Base-by-base conservation (phyloP, 2,888 invertebrate species). In the Cosmia trapezina region DNA sequence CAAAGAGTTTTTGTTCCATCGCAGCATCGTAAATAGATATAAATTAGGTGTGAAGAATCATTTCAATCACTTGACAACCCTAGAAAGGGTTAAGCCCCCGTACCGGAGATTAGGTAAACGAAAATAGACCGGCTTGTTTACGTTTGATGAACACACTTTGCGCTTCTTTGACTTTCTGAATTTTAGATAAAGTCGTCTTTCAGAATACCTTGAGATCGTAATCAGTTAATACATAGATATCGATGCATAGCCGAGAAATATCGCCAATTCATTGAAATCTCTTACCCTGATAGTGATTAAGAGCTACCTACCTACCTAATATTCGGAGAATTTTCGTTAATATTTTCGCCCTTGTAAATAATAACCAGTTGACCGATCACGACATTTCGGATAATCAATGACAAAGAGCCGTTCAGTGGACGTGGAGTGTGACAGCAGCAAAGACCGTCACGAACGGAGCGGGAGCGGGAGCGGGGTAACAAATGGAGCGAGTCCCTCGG, bases 91-190 rank as follows among this genome's bases (percentile, higher is more conserved):
- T 83, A 83, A 82, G 87, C 88, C 89, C 66, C 45, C 68, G 76
- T 88, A 90, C 88, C 89, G 85, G 88, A 92, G 92, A 92, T 92
- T 92, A 92, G 88, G 88, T 91, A 91, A 91, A 92, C 89, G 89
- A 92, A 92, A 93, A 93, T 90, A 91, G 89, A 91, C 86, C 77
- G 77, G 82, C 80, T 86, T 90, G 89, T 92, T 91, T 91, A 88
- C 89, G 86, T 90, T 89, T 88, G 80, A 88, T 89, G 88, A 89
- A 86, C 82, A 86, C 84, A 87, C 85, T 87, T 87, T 79, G 84
- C 80, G 86, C 88, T 90, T 89, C 89, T 88, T 87, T 86, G 86
- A 87, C 86, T 88, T 89, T 88, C 81, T 84, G 89, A 89, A 89
- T 88, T 88, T 88, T 83, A 84, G 77, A 87, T 88, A 78, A 80